Evolutionary conservation across 2,113 vertebrate species (phyloP), one percentile per base, ranked within the genome.

Genomic region (Chloebia gouldiae): DNA sequence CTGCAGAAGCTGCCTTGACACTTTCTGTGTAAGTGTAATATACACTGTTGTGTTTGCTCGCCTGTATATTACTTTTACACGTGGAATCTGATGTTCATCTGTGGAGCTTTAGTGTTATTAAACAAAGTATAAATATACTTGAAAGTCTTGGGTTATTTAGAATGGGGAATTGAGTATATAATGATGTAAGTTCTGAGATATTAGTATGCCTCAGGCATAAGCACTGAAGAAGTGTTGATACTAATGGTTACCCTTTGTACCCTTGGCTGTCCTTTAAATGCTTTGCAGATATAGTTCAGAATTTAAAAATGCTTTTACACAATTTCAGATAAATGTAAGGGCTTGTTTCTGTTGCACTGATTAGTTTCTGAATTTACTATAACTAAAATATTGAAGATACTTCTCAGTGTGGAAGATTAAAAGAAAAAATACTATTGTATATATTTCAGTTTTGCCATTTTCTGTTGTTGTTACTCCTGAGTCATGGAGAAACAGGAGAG

Each of bases 1-100:
- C 92, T 93, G 88, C 94, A 93, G 81, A 86, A 96, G 93, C 93
- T 95, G 88, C 88, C 69, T 90, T 84, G 72, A 84, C 76, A 69
- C 92, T 84, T 93, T 64, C 60, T 81, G 68, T 88, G 16, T 60
- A 92, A 94, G 90, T 94, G 93, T 95, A 90, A 96, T 88, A 86
- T 78, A 95, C 90, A 64, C 90, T 88, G 76, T 70, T 53, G 85
- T 77, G 35, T 88, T 90, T 95, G 72, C 82, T 92, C 72, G 40
- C 79, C 3, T 3, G 28, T 73, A 24, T 83, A 91, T 95, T 96
- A 81, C 95, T 90, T 93, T 94, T 92, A 69, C 86, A 88, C 61
- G 27, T 57, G 65, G 82, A 76, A 79, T 90, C 81, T 73, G 51
- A 92, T 86, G 66, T 17, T 88, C 31, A 30, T 93, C 80, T 87